phyloP scores from a whole-genome alignment of 2,113 vertebrate species.

The Pampusana beccarii region DNA sequence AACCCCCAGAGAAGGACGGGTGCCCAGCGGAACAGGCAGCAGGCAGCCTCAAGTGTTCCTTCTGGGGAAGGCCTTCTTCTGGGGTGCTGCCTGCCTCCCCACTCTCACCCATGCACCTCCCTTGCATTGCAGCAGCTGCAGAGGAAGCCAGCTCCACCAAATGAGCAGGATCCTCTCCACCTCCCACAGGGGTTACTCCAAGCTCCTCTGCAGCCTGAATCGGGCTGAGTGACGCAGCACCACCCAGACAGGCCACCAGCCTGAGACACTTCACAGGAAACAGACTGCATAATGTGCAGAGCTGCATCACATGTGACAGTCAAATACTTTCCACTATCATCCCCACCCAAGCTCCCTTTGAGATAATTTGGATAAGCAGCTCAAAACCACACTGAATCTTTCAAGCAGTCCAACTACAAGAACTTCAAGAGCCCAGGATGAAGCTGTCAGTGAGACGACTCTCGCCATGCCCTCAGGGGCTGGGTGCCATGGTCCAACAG shows the following conservation, averaged over 20 bases:
- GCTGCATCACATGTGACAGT: not conserved
- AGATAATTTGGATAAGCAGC: not conserved
- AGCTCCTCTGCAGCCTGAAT: not conserved
- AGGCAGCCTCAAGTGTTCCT: not conserved
- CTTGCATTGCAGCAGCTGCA: not conserved
- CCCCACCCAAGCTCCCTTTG: not conserved
- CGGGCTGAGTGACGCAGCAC: not conserved
- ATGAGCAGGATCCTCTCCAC: fast-evolving
- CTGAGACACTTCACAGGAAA: not conserved
- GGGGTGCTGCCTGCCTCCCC: not conserved
- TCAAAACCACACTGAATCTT: not conserved
- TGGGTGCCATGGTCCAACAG: not conserved
- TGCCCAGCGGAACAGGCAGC: not conserved
- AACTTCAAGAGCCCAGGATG: not conserved
- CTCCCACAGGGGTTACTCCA: not conserved
- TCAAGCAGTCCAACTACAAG: not conserved
- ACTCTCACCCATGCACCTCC: not conserved
- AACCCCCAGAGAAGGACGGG: not conserved
- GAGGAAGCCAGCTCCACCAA: not conserved
- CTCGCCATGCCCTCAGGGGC: not conserved
- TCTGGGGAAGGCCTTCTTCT: no score
- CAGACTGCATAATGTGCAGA: not conserved
- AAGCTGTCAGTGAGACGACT: not conserved
- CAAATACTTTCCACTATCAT: not conserved
- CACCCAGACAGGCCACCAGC: not conserved